These are phyloP conservation scores for Drosophila picticornis DNA, from an alignment of 2,888 invertebrate genomes.

Conservation along the genomic window DNA sequence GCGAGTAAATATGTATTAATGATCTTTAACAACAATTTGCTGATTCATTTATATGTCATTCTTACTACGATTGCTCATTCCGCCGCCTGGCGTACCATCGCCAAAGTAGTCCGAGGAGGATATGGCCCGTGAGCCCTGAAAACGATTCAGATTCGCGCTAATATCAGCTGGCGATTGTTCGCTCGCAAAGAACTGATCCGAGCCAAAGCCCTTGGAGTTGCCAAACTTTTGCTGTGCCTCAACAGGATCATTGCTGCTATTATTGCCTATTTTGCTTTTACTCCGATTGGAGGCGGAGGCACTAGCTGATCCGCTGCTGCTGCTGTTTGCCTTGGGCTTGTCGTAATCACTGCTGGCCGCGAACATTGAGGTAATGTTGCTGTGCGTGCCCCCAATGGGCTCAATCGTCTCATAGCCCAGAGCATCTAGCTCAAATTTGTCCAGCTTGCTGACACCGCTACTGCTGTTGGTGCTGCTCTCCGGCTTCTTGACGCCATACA, in stretches of 20 bases:
- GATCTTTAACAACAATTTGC: background rate
- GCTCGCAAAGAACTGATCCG: slow-evolving; percentile 97
- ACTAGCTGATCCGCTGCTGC: background rate
- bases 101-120: slow-evolving; percentile 98
- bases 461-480: slow-evolving; percentile 44
- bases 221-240: slow-evolving; percentile 98
- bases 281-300: slow-evolving; percentile 19
- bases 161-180: slow-evolving; percentile 85
- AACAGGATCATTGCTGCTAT: slow-evolving; percentile 62
- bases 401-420: slow-evolving; percentile 85
- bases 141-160: slow-evolving; percentile 87
- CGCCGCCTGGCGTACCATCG: slow-evolving; percentile 84
- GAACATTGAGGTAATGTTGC: slow-evolving; percentile 84
- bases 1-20: background rate
- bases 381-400: slow-evolving; percentile 82
- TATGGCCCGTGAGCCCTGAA: slow-evolving; percentile 97
- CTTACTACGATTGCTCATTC: slow-evolving; percentile 54
- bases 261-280: slow-evolving; percentile 50
- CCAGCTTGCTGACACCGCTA: slow-evolving; percentile 69
- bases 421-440: slow-evolving; percentile 82
- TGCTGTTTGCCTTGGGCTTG: slow-evolving; percentile 48
- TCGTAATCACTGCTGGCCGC: slow-evolving; percentile 67
- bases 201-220: slow-evolving; percentile 98
- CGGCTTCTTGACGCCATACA: slow-evolving; percentile 65
- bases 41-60: background rate